Evolutionary conservation across 1,140 invertebrate genomes (phyloP), one percentile per base, ranked within the genome.

Genomic region (Bombus superbus): DNA sequence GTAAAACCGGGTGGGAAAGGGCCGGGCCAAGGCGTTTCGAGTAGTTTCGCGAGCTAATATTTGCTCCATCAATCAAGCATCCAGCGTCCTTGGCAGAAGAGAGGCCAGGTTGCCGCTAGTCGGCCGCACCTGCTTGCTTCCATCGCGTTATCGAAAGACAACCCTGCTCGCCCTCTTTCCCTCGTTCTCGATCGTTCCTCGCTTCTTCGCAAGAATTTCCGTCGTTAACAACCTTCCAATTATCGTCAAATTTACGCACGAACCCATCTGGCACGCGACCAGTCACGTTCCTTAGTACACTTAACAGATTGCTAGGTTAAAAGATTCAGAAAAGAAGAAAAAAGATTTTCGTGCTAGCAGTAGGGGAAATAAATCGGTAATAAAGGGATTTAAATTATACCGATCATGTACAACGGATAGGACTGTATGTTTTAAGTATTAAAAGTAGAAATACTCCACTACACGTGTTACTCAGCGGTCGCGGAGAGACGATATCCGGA

Each of bases 61-160:
- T 85, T 85, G 83, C 68, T 32, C 42, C 83, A 85, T 85, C 83
- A 85, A 85, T 85, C 83, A 85, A 85, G 57, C 68, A 15, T 10
- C 35, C 15, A 18, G 57, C 68, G 83, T 85, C 77, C 77, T 85
- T 85, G 83, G 57, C 22, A 35, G 10, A 80, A 38, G 47, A 68
- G 57, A 72, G 40, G 76, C 53, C 83, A 59, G 53, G 76, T 71
- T 68, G 42, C 44, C 59, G 22, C 13, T 5, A 25, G 13, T 25
- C 32, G 40, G 57, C 40, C 83, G 68, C 84, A 69, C 84, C 78
- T 75, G 84, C 11, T 71, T 42, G 68, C 22, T 71, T 80, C 64
- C 40, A 53, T 62, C 47, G 40, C 53, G 25, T 32, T 32, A 32
- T 15, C 35, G 3, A 35, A 78, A 83, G 22, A 59, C 64, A 5